A percentile compares a stretch with the other conserved stretches of the same genome.
Evolutionary conservation across 2,797 vertebrate species (phyloP).

Genomic region (Fistularia tabacaria): DNA sequence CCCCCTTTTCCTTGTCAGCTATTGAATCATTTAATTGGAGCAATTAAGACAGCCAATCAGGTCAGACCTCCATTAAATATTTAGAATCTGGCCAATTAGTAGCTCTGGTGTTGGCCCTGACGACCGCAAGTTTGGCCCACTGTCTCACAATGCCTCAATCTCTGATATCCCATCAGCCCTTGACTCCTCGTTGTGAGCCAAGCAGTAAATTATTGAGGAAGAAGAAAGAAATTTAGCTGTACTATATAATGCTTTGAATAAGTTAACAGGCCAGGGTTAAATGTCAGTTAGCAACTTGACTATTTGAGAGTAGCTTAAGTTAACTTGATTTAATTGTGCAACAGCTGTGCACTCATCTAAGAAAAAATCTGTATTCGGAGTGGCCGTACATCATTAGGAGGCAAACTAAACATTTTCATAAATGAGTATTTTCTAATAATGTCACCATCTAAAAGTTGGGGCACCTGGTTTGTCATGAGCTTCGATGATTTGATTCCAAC

Average conservation of each 20-base stretch:
- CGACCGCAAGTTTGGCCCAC: conserved; percentile 49
- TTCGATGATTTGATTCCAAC: no score
- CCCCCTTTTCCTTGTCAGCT: conserved; percentile 36
- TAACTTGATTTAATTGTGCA: conserved; percentile 38
- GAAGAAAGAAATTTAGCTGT: conserved; percentile 46
- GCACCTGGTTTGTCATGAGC: no score
- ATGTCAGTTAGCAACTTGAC: conserved; percentile 48
- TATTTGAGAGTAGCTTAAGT: conserved; percentile 39
- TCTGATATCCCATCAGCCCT: conserved; percentile 60
- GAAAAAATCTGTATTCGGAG: no score
- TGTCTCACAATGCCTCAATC: conserved; percentile 45
- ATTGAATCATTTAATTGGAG: conserved; percentile 73
- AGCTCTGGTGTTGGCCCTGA: conserved; percentile 46
- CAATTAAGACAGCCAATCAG: conserved; percentile 73
- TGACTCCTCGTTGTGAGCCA: conserved; percentile 66
- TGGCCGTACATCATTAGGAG: no score
- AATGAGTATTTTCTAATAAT: no score
- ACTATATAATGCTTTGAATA: conserved; percentile 61
- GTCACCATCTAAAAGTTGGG: no score
- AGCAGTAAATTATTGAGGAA: conserved; percentile 60
- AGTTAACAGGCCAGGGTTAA: conserved; percentile 52
- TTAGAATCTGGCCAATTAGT: conserved; percentile 68
- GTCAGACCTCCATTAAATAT: conserved; percentile 69
- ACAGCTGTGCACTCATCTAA: conserved; percentile 10
- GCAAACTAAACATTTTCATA: no score